phyloP scores from a whole-genome alignment of 1,140 invertebrate species.

The Bathynomus jamesi region DNA sequence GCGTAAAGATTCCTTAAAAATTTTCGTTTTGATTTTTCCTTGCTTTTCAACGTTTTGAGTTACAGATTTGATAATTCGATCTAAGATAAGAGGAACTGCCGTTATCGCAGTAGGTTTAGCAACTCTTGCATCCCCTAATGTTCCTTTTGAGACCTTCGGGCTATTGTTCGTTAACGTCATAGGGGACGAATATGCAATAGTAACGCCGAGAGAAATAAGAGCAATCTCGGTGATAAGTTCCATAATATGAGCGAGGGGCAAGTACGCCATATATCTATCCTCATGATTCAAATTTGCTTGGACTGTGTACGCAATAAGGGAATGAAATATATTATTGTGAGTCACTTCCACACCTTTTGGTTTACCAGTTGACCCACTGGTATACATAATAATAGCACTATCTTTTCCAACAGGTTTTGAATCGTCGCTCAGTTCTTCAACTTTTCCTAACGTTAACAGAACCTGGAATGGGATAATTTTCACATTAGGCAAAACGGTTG shows the following conservation, averaged over 20 bases:
- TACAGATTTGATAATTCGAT: constrained; percentile 37
- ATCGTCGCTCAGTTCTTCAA: constrained; percentile 1
- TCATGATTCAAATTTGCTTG: constrained; percentile 38
- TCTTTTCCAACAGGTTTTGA: constrained; percentile 20
- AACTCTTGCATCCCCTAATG: constrained; percentile 39
- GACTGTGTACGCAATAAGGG: constrained; percentile 28
- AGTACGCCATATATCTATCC: constrained; percentile 39
- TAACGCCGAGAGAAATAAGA: constrained; percentile 38
- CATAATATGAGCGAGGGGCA: constrained; percentile 41
- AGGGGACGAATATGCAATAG: constrained; percentile 40
- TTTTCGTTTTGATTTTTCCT: constrained; percentile 21
- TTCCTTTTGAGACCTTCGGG: constrained; percentile 39
- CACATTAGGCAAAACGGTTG: constrained; percentile 7
- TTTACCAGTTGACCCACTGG: constrained; percentile 50
- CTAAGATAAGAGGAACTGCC: constrained; percentile 39
- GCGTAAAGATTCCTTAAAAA: constrained; percentile 26
- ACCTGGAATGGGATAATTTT: constrained; percentile 24
- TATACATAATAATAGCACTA: constrained; percentile 48
- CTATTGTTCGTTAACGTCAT: constrained; percentile 40
- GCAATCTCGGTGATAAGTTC: constrained; percentile 37
- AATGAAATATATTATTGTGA: constrained; percentile 35
- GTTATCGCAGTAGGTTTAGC: constrained; percentile 40
- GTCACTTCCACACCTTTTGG: constrained; percentile 56
- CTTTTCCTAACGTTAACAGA: constrained; percentile 15
- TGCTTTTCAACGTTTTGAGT: constrained; percentile 25